A percentile compares a stretch with the other conserved stretches of the same genome.
Evolutionary conservation across 2,797 vertebrate species (phyloP).

Genomic region (Mus minutoides): DNA sequence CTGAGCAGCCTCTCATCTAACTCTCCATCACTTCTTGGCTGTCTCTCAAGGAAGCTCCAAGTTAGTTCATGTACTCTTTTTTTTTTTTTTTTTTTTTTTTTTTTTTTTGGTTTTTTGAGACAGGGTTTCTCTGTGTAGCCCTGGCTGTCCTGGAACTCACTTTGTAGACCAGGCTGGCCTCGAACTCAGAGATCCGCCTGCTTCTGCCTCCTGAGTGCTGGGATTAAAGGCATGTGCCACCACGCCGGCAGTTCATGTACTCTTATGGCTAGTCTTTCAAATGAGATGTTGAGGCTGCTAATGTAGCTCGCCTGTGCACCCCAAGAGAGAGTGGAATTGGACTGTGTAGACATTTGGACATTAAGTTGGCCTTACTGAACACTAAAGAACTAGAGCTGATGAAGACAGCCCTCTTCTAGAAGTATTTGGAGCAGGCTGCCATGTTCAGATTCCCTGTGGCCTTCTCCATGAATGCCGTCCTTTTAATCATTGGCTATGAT

Average conservation of each 20-base stretch:
- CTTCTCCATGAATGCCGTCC: not conserved
- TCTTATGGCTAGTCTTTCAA: constrained; percentile 18
- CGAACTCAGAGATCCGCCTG: too few relatives aligned
- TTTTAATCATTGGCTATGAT: constrained; percentile 30
- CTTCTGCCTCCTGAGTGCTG: too few relatives aligned
- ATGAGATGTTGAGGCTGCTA: not conserved
- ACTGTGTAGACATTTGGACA: not conserved
- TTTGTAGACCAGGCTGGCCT: too few relatives aligned
- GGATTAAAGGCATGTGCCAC: too few relatives aligned
- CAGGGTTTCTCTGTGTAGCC: too few relatives aligned
- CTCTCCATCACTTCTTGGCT: not conserved
- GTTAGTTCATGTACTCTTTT: constrained; percentile 47
- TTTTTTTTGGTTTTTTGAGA: too few relatives aligned
- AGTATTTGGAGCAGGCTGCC: not conserved
- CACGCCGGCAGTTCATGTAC: constrained; percentile 50
- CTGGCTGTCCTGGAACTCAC: too few relatives aligned
- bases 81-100: too few relatives aligned
- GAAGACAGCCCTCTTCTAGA: constrained; percentile 23
- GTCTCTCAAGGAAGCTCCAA: constrained; percentile 55
- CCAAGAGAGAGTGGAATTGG: constrained; percentile 9
- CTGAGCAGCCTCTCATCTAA: not conserved
- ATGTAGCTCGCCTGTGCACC: not conserved
- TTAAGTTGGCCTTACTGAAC: constrained; percentile 5
- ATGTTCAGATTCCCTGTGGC: constrained; percentile 9
- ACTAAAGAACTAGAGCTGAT: not conserved